phyloP scores from a whole-genome alignment of 92 coral and sea anemone species.

The Desmophyllum pertusum region DNA sequence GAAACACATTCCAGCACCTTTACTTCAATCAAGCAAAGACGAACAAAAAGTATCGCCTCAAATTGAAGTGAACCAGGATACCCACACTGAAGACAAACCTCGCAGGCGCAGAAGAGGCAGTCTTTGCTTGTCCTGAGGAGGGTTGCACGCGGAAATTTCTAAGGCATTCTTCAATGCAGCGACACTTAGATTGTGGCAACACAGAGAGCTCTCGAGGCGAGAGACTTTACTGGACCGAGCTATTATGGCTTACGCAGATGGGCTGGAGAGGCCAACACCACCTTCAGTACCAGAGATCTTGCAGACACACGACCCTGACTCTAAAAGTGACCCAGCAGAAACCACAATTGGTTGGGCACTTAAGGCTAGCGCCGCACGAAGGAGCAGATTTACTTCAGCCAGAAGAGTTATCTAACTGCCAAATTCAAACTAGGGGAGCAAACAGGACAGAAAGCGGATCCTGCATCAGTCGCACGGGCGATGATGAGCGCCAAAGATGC shows the following conservation, averaged over 20 bases:
- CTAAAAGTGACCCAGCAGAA: no score
- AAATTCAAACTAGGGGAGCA: conserved; percentile 67
- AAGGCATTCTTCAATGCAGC: conserved; percentile 45
- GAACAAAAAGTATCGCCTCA: conserved; percentile 14
- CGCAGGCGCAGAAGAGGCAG: neutral
- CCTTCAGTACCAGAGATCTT: conserved; percentile 28
- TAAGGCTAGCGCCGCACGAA: conserved; percentile 18
- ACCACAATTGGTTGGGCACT: conserved; percentile 73
- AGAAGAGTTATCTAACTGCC: conserved; percentile 54
- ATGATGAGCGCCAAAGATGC: conserved; percentile 65
- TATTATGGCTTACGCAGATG: conserved; percentile 24
- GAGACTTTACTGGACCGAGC: conserved; percentile 53
- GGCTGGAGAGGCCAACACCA: neutral
- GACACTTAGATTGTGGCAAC: conserved; percentile 58
- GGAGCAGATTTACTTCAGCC: conserved; percentile 41
- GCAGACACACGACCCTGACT: conserved; percentile 18
- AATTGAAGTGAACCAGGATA: conserved; percentile 36
- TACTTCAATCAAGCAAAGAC: conserved; percentile 39
- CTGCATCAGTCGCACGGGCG: conserved; percentile 66
- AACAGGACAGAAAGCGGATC: conserved; percentile 66
- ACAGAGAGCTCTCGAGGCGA: conserved; percentile 38
- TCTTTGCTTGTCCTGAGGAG: conserved; percentile 48
- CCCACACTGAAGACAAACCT: neutral
- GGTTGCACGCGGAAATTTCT: conserved; percentile 47
- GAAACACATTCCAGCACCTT: conserved; percentile 39